A percentile compares a stretch with the other conserved stretches of the same genome.
phyloP scores from a whole-genome alignment of 2,113 vertebrate genomes.

The Tamias sibiricus region DNA sequence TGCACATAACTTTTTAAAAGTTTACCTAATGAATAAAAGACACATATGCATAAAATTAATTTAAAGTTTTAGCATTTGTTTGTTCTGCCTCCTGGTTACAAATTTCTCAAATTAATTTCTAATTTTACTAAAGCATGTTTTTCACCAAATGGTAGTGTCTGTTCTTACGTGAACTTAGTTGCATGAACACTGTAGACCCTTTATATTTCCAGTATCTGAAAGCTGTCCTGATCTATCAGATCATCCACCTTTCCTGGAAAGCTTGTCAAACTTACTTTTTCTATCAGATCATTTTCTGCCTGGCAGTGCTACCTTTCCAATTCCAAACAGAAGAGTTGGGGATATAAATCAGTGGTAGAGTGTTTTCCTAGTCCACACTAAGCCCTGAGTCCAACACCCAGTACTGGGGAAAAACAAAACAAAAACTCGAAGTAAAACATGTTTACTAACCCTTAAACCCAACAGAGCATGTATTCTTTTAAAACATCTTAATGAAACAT shows the following conservation, averaged over 20 bases:
- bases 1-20: conserved; percentile 44
- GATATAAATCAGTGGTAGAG: too few species aligned
- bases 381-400: too few species aligned
- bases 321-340: background rate
- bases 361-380: too few species aligned
- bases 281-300: background rate
- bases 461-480: background rate
- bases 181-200: background rate
- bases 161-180: background rate
- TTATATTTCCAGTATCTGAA: background rate
- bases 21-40: conserved; percentile 46
- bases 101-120: conserved; percentile 48
- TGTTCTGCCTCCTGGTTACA: background rate
- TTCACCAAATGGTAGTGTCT: background rate
- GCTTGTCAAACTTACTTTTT: background rate
- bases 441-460: background rate
- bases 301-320: background rate
- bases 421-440: background rate
- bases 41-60: conserved; percentile 17
- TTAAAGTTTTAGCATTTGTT: background rate
- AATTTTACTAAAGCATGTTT: conserved; percentile 19
- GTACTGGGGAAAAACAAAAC: too few species aligned
- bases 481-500: background rate
- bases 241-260: background rate
- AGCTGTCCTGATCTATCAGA: background rate